These are phyloP conservation scores for Brotula barbata DNA, from an alignment of 2,797 vertebrate species.

Conservation along the genomic window DNA sequence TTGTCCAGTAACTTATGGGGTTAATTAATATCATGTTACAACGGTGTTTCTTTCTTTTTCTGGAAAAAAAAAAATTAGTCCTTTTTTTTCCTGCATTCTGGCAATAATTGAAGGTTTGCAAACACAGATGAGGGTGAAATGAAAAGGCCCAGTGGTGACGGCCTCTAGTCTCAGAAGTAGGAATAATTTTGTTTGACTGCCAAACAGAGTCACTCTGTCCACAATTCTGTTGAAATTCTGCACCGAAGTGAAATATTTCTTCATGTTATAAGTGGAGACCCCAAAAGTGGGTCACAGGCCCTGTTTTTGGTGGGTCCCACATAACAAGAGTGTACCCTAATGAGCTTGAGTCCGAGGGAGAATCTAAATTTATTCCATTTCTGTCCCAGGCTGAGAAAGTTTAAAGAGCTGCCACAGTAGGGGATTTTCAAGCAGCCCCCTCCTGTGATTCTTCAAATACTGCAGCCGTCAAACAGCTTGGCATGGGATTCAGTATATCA, in stretches of 20 bases:
- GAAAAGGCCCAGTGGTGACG: too few relatives aligned
- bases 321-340: slow-evolving; percentile 65
- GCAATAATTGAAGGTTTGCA: too few relatives aligned
- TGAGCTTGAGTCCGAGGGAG: slow-evolving; percentile 62
- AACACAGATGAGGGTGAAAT: too few relatives aligned
- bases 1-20: too few relatives aligned
- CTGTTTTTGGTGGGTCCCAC: slow-evolving; percentile 52
- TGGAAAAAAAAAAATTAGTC: too few relatives aligned
- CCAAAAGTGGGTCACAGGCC: slow-evolving; percentile 64
- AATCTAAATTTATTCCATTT: slow-evolving; percentile 65
- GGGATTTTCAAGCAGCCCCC: slow-evolving; percentile 68
- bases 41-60: too few relatives aligned
- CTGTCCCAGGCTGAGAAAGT: slow-evolving; percentile 65
- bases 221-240: background rate
- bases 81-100: too few relatives aligned
- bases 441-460: slow-evolving; percentile 73
- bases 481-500: slow-evolving; percentile 64
- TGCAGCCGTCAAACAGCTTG: slow-evolving; percentile 67
- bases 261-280: slow-evolving; percentile 30
- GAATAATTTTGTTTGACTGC: too few relatives aligned
- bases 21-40: too few relatives aligned
- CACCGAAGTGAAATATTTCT: slow-evolving; percentile 40
- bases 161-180: too few relatives aligned
- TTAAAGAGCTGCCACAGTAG: slow-evolving; percentile 69
- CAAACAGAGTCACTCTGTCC: too few relatives aligned